A percentile compares a stretch with the other conserved stretches of the same genome.
Evolutionary conservation across 2,888 invertebrate species (phyloP).

Genomic region (Thera obeliscata): DNA sequence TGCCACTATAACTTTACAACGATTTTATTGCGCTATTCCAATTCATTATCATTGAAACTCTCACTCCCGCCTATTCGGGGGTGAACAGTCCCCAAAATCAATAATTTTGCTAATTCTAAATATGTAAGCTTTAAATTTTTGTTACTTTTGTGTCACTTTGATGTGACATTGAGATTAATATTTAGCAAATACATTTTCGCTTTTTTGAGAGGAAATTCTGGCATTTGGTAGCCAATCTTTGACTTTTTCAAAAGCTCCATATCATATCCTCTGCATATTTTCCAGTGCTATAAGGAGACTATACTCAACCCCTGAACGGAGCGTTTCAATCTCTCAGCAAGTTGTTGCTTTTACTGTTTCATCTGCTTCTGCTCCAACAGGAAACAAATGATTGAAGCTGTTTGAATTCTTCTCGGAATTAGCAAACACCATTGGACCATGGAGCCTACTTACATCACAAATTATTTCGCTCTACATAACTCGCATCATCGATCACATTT

Average conservation of each 20-base stretch:
- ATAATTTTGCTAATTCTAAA: too few relatives aligned
- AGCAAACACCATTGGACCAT: conserved; percentile 49
- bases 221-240: too few relatives aligned
- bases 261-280: too few relatives aligned
- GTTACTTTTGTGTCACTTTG: too few relatives aligned
- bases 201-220: too few relatives aligned
- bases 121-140: too few relatives aligned
- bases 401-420: conserved; percentile 44
- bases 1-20: too few relatives aligned
- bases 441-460: conserved; percentile 52
- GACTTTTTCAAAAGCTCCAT: too few relatives aligned
- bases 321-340: not conserved
- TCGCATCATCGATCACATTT: conserved; percentile 31
- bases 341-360: not conserved
- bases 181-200: too few relatives aligned
- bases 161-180: too few relatives aligned
- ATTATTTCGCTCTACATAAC: conserved; percentile 48
- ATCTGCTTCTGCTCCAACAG: conserved; percentile 9
- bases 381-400: conserved; percentile 19
- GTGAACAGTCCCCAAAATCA: too few relatives aligned
- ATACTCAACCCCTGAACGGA: not conserved
- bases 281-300: too few relatives aligned
- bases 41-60: not conserved
- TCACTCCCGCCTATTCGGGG: not conserved
- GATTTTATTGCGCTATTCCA: not conserved